phyloP scores from a whole-genome alignment of 2,113 vertebrate genomes.

The Oryzias javanicus region DNA sequence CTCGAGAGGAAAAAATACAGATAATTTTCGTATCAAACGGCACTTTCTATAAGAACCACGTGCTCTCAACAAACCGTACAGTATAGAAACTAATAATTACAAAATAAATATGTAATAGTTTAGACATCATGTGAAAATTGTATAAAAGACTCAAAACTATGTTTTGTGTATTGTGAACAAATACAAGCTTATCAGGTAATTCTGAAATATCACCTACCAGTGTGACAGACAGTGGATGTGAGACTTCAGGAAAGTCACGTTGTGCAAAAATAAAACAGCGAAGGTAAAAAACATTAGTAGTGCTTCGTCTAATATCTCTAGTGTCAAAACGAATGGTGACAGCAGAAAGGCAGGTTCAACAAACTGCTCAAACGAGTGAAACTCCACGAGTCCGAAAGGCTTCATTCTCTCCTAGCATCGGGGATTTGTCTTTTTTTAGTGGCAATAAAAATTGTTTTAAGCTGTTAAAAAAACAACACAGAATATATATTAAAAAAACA shows the following conservation, averaged over 20 bases:
- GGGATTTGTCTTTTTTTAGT: no score
- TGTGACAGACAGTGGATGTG: conserved; percentile 28
- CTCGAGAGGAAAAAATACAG: no score
- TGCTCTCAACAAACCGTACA: conserved; percentile 55
- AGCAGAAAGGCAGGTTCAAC: not conserved
- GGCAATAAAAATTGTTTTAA: no score
- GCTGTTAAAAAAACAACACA: no score
- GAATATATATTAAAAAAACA: no score
- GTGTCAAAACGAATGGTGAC: conserved; percentile 25
- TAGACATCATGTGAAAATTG: conserved; percentile 58
- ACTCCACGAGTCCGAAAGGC: no score
- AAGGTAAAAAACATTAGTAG: conserved; percentile 81
- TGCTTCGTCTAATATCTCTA: conserved; percentile 63
- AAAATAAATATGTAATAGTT: conserved; percentile 75
- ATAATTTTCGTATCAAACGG: conserved; percentile 7
- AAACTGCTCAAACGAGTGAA: not conserved
- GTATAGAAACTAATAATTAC: conserved; percentile 75
- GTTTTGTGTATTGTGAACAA: conserved; percentile 33
- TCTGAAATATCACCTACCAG: conserved; percentile 26
- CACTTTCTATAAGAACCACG: conserved; percentile 41
- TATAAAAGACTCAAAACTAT: conserved; percentile 54
- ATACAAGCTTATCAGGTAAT: conserved; percentile 32
- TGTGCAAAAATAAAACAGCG: conserved; percentile 62
- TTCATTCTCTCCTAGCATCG: no score
- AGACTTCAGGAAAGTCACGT: conserved; percentile 47